Percentiles rank a stretch among this genome's conserved stretches.
These are phyloP conservation scores for Sebastes itinus DNA, from an alignment of 2,797 vertebrate genomes.

Conservation along the genomic window DNA sequence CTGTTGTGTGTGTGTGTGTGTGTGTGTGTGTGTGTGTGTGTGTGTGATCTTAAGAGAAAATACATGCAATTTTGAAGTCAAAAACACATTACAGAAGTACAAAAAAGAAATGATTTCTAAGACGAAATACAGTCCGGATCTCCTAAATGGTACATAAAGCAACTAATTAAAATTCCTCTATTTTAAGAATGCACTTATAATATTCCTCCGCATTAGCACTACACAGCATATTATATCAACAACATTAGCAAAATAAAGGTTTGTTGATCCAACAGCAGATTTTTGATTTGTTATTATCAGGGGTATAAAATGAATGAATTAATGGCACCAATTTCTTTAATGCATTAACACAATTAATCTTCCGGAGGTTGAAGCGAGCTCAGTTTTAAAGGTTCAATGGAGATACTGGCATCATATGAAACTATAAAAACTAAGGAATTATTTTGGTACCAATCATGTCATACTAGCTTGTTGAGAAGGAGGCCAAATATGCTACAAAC, in stretches of 20 bases:
- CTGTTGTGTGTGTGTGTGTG: not conserved
- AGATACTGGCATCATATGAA: too few species aligned
- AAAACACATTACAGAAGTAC: not conserved
- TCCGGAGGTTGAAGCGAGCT: too few species aligned
- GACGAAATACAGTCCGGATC: not conserved
- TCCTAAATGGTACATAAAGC: not conserved
- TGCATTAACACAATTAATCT: too few species aligned
- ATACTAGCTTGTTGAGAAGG: too few species aligned
- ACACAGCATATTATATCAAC: not conserved
- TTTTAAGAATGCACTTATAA: not conserved
- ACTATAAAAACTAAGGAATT: too few species aligned
- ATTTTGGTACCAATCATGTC: too few species aligned
- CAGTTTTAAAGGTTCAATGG: too few species aligned
- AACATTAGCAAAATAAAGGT: not conserved
- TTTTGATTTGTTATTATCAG: not conserved
- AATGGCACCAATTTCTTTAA: too few species aligned
- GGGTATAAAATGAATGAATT: too few species aligned
- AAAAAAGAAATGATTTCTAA: not conserved
- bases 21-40: slow-evolving; percentile 1
- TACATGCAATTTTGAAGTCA: not conserved
- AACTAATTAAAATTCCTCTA: not conserved
- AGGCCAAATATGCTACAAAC: too few species aligned
- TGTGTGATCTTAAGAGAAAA: not conserved
- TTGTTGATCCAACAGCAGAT: not conserved
- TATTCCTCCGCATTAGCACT: not conserved